A percentile compares a stretch with the other conserved stretches of the same genome.
Conservation (phyloP, 2,888 invertebrate genomes). For the Clivina fossor region DNA sequence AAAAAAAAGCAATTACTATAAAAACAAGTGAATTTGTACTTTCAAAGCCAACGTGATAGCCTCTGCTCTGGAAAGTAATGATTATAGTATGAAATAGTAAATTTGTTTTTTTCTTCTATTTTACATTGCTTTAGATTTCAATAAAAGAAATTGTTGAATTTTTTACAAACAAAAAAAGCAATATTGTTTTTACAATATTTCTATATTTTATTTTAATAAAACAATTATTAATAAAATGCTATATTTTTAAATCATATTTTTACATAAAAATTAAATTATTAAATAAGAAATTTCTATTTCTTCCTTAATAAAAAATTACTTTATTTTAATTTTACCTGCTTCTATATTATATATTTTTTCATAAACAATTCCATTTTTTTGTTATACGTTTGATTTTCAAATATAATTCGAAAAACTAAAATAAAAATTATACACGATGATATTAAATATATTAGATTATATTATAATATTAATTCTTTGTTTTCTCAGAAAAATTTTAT, state of each 20-base stretch:
- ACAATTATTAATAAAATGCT: background rate
- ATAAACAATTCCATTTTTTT: no score
- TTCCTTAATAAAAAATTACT: no score
- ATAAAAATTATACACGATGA: no score
- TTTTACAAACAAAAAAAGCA: background rate
- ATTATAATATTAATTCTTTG: no score
- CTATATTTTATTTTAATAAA: background rate
- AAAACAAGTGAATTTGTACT: conserved; percentile 4
- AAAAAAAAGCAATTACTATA: background rate
- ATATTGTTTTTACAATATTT: background rate
- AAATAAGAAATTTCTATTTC: background rate
- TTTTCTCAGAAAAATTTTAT: no score
- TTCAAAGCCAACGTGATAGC: conserved; percentile 16
- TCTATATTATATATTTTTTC: no score
- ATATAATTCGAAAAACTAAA: no score
- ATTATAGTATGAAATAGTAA: background rate
- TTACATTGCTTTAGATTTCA: background rate
- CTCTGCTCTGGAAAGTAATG: background rate
- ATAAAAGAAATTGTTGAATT: background rate
- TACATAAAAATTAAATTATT: background rate
- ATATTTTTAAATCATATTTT: background rate
- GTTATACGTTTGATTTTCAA: no score
- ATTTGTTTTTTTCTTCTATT: background rate
- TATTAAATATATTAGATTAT: no score
- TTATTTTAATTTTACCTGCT: no score